phyloP scores from a whole-genome alignment of 1,140 invertebrate genomes.

The Drosophila pseudoobscura region DNA sequence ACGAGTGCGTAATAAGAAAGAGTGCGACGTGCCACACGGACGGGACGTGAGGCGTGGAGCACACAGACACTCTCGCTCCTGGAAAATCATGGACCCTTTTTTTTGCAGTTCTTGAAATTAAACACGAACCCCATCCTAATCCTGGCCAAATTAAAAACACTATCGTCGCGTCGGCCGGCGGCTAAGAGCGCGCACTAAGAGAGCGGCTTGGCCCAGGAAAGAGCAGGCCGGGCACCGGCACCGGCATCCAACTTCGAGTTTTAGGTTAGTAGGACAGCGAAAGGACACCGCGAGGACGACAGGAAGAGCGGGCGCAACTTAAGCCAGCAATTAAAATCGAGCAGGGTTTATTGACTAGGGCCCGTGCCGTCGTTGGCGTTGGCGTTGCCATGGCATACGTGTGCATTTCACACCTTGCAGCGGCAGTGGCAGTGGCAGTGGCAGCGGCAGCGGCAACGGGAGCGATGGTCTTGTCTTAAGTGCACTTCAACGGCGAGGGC shows the following conservation, averaged over 20 bases:
- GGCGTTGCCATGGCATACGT: slow-evolving; percentile 31
- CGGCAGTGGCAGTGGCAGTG: neutral
- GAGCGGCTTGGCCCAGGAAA: no score
- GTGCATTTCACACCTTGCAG: slow-evolving; percentile 54
- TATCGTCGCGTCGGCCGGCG: slow-evolving; percentile 12
- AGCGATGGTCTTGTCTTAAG: slow-evolving; percentile 1
- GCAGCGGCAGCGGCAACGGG: neutral
- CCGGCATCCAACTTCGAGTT: slow-evolving; percentile 10
- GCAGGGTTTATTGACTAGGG: slow-evolving; percentile 52
- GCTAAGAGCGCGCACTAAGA: slow-evolving; percentile 26
- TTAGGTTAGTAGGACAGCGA: slow-evolving; percentile 63
- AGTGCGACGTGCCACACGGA: slow-evolving; percentile 64
- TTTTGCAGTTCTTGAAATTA: slow-evolving; percentile 49
- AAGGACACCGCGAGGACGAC: no score
- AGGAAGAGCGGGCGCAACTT: slow-evolving; percentile 25
- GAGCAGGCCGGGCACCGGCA: no score
- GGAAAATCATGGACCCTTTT: slow-evolving; percentile 9
- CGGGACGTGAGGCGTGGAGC: slow-evolving; percentile 46
- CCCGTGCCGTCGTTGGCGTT: neutral
- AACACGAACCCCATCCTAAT: slow-evolving; percentile 62
- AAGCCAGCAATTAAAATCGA: slow-evolving; percentile 73
- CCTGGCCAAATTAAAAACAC: slow-evolving; percentile 72
- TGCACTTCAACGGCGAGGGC: slow-evolving; percentile 57
- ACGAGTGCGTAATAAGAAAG: slow-evolving; percentile 79
- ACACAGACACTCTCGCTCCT: slow-evolving; percentile 16